Conservation (phyloP, 2,888 invertebrate genomes). For the Eupeodes luniger region DNA sequence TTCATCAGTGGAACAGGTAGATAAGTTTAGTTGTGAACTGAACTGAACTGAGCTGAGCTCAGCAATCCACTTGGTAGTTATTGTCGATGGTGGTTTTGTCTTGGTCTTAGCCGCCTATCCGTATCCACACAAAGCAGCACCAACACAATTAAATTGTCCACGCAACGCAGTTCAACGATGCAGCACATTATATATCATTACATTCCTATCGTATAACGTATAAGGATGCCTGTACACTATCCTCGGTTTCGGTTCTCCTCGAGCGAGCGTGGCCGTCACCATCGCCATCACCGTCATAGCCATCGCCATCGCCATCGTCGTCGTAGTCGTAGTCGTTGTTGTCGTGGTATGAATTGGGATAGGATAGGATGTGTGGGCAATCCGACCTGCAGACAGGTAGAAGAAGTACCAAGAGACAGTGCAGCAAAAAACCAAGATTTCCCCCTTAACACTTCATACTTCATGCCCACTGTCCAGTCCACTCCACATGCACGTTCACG, state of each 20-base stretch:
- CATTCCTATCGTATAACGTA: slow-evolving; percentile 56
- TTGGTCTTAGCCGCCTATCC: slow-evolving; percentile 4
- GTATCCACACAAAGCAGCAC: slow-evolving; percentile 6
- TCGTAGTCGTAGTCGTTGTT: background rate
- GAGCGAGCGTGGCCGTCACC: background rate
- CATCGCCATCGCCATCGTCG: background rate
- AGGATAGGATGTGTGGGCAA: slow-evolving; percentile 67
- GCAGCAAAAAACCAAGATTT: slow-evolving; percentile 35
- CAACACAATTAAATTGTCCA: slow-evolving; percentile 54
- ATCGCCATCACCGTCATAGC: slow-evolving; percentile 6
- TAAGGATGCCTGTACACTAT: slow-evolving; percentile 52
- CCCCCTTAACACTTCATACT: slow-evolving; percentile 2
- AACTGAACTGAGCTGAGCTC: too few species aligned
- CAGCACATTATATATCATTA: slow-evolving; percentile 61
- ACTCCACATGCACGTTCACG: slow-evolving; percentile 5
- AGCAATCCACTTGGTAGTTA: background rate
- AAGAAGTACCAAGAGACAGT: slow-evolving; percentile 37
- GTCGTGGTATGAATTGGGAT: slow-evolving; percentile 66
- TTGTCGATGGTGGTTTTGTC: slow-evolving; percentile 4
- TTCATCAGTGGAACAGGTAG: slow-evolving; percentile 71
- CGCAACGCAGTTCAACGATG: slow-evolving; percentile 40
- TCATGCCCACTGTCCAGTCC: slow-evolving; percentile 5
- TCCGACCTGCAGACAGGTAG: slow-evolving; percentile 47
- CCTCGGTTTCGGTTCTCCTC: slow-evolving; percentile 9
- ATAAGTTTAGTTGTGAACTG: slow-evolving; percentile 37